Conservation (phyloP, 2,113 vertebrate genomes). For the Platysternon megacephalum region DNA sequence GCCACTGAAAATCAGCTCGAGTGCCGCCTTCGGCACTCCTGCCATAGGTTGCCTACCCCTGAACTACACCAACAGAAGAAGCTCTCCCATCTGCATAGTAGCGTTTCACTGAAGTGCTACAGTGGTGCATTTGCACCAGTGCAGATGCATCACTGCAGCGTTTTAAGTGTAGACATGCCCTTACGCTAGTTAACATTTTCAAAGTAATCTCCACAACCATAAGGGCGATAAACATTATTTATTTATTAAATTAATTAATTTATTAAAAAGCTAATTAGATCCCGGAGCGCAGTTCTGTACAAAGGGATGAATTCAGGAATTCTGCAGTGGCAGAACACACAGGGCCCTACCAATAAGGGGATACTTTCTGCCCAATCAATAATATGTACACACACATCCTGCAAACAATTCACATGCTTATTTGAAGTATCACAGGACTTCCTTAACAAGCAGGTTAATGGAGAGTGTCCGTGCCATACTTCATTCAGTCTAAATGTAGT, state of each 20-base stretch:
- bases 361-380: background rate
- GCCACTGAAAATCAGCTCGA: too few relatives aligned
- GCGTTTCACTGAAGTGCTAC: too few relatives aligned
- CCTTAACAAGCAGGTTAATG: background rate
- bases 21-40: too few relatives aligned
- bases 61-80: too few relatives aligned
- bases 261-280: background rate
- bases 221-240: background rate
- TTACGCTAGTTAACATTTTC: background rate
- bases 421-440: background rate
- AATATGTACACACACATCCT: background rate
- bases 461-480: background rate
- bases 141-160: too few relatives aligned
- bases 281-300: background rate
- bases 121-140: too few relatives aligned
- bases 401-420: background rate
- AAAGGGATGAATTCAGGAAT: background rate
- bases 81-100: too few relatives aligned
- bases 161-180: too few relatives aligned
- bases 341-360: background rate
- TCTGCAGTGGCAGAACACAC: background rate
- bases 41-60: too few relatives aligned
- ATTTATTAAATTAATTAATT: too few relatives aligned
- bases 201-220: background rate
- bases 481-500: background rate